Base-by-base conservation (phyloP, 2,797 vertebrate species). In the Pyrocephalus nanus region DNA sequence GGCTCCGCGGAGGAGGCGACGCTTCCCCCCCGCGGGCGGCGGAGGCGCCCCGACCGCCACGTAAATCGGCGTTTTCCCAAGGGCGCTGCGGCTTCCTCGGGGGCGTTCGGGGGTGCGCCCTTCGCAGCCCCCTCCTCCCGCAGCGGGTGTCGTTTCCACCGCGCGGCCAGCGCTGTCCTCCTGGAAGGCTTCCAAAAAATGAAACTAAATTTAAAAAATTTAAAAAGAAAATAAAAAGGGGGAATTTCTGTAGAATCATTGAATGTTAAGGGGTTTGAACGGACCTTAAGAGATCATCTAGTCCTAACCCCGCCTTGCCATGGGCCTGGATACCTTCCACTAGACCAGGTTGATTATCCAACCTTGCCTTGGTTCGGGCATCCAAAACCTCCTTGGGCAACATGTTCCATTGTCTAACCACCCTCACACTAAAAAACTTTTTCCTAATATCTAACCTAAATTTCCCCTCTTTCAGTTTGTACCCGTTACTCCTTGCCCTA, bases 121-220 rank as follows among this genome's bases (percentile, higher is more conserved):
- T 18, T 38, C 9, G 32, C 66, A 18, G 57, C 15, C 62, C 43
- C 21, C 57, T 66, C 29, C 43, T 8, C 19, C 12, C 61, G 0
- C 0, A 0, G 11, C 25, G 8, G 21, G 5, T 27, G 30, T 27
- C 8, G 0, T 12, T 47, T 36, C 32, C 32, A 3, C 12, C 13
- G 0, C 6, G 38, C 5, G 32, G 22, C 36, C 23, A 21, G 20
- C 20, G 15, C 48, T 25, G 20, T 12, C 3, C 45, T 12, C 30
- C 11, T n/a, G 45, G 45, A 5, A 2, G 0, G 51, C 43, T 70
- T 73, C 58, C 38, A 26, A 16, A 25, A 6, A 27, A 16, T 17
- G 17, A 27, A 16, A 30, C 12, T 30, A 19, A 57, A 15, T 45
- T 20, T 45, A 14, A 27, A 6, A 25, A 14, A 15, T 40, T 42